A percentile compares a stretch with the other conserved stretches of the same genome.
Conservation (phyloP, 2,797 vertebrate genomes). For the Tauraco hartlaubi region DNA sequence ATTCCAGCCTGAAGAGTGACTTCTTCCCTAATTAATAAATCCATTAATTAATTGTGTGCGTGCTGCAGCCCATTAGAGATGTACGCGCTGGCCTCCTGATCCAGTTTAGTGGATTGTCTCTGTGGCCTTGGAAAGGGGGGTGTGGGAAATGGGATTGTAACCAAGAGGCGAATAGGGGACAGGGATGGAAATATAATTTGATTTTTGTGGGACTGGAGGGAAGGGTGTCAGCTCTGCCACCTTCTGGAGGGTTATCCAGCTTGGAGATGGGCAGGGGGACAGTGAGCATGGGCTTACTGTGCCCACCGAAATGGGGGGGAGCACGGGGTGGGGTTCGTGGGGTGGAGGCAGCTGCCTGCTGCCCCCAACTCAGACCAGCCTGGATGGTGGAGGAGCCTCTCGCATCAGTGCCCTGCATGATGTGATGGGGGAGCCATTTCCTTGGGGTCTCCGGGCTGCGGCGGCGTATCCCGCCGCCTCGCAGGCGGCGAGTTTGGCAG, state of each 20-base stretch:
- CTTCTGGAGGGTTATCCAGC: neutral
- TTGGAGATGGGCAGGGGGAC: neutral
- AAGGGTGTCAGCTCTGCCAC: neutral
- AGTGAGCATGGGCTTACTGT: neutral
- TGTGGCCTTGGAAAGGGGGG: neutral
- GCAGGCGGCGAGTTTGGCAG: neutral
- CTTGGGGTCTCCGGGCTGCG: rapidly evolving
- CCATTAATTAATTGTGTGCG: constrained; percentile 81
- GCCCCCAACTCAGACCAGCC: neutral
- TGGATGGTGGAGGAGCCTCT: neutral
- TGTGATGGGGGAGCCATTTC: neutral
- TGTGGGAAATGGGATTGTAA: neutral
- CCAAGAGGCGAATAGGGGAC: neutral
- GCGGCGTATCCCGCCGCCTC: rapidly evolving
- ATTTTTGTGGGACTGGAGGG: neutral
- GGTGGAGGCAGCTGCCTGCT: neutral
- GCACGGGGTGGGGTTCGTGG: rapidly evolving
- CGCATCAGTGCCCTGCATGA: rapidly evolving
- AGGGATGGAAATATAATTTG: neutral
- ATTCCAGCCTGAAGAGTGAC: constrained; percentile 76
- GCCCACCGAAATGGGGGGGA: neutral
- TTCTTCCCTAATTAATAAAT: constrained; percentile 83
- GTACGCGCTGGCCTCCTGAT: constrained; percentile 57
- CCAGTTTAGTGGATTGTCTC: constrained; percentile 63
- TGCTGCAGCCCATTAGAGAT: constrained; percentile 71